Evolutionary conservation across 2,797 vertebrate species (phyloP), one percentile per base, ranked within the genome.

Genomic region (Mionectes olivaceus): DNA sequence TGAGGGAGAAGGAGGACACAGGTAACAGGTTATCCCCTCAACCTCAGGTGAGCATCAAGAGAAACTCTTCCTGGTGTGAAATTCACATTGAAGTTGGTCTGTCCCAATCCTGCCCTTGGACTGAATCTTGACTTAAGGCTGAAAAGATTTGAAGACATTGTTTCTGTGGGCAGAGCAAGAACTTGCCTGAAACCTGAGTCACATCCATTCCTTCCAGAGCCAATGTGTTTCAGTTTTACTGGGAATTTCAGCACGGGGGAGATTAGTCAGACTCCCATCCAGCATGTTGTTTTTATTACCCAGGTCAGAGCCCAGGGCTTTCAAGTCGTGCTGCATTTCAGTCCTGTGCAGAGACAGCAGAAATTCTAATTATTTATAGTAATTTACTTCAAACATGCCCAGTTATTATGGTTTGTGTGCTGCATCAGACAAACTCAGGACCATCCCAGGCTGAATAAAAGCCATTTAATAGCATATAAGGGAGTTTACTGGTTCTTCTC

Each of bases 141-240:
- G 61, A 10, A 60, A 87, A 63, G 30, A n/a, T 65, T 52, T 70
- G 33, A 41, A 61, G 75, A 27, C 46, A 46, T 2, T 33, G 43
- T 87, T 91, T 80, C 84, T 81, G 33, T 28, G 33, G 35, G 65
- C 39, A 57, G 61, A 89, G 67, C 46, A 60, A 88, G 53, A 77
- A 60, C 69, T 75, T 83, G 61, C 64, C 68, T 93, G 92, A 95
- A 96, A 93, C 73, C 65, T 7, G 82, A 92, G 79, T 75, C 46
- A 2, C 68, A 37, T 79, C 89, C 39, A 7, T 47, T 77, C 65
- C 50, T 91, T 57, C 70, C 83, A 74, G 75, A 84, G 79, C 49
- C 82, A 94, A 63, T 79, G 19, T 93, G 90, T 93, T 95, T 94
- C 93, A 83, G 65, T 90, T 96, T 91, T 94, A 73, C 79, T 61